phyloP scores from a whole-genome alignment of 2,888 invertebrate genomes.

The Frankliniella intonsa region DNA sequence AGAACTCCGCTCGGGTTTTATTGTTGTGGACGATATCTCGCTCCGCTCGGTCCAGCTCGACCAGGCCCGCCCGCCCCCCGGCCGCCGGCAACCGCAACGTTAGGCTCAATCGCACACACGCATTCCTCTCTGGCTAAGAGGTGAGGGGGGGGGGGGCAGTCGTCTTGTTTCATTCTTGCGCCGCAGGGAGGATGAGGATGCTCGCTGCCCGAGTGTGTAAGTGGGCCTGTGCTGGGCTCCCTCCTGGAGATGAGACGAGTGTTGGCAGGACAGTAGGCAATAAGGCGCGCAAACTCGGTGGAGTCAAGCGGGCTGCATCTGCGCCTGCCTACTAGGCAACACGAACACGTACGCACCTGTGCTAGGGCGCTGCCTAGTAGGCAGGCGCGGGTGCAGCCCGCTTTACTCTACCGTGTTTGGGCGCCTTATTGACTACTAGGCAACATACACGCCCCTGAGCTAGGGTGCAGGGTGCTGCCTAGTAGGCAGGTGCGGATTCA shows the following conservation, averaged over 20 bases:
- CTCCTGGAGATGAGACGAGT: too few species aligned
- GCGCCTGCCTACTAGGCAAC: too few species aligned
- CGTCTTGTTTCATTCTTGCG: slow-evolving; percentile 15
- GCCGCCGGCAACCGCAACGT: neutral
- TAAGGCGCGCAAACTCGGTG: too few species aligned
- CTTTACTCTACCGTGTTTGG: too few species aligned
- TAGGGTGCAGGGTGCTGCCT: neutral
- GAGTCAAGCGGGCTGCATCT: too few species aligned
- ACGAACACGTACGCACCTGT: too few species aligned
- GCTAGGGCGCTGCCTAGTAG: too few species aligned
- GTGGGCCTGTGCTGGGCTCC: too few species aligned
- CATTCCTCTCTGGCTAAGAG: neutral
- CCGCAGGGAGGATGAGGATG: neutral
- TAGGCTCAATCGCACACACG: neutral
- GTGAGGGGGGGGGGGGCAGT: neutral
- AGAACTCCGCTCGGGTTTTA: neutral
- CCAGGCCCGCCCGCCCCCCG: neutral
- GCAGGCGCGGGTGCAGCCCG: too few species aligned
- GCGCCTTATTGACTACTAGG: too few species aligned
- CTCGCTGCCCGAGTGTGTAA: neutral
- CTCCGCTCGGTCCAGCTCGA: neutral
- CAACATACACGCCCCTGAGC: too few species aligned
- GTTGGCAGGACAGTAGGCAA: too few species aligned
- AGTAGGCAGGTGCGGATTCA: neutral
- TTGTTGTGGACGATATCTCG: neutral